Conservation (phyloP, 2,888 invertebrate species). For the Meiosimyza decipiens region DNA sequence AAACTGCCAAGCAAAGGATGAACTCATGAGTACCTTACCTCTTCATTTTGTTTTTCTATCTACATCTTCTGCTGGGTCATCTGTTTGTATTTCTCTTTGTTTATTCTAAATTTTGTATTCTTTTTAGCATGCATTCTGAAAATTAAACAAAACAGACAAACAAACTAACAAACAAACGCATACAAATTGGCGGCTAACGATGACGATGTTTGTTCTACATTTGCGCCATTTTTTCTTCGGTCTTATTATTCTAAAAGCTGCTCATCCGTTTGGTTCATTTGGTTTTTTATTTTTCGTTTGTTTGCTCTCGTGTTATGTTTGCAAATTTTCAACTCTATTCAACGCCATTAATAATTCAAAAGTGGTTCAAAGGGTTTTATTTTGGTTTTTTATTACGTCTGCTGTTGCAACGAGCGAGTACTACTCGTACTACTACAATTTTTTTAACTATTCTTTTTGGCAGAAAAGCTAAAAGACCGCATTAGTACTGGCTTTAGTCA, state of each 20-base stretch:
- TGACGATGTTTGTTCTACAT: slow-evolving; percentile 24
- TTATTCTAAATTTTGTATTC: not conserved
- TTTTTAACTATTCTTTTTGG: slow-evolving; percentile 22
- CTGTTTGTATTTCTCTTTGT: not conserved
- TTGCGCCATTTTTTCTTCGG: slow-evolving; percentile 12
- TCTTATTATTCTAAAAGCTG: not conserved
- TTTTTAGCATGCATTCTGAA: not conserved
- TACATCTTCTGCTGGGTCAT: not conserved
- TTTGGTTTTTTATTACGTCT: slow-evolving; percentile 30
- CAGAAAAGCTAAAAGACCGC: too few species aligned
- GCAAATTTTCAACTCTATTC: slow-evolving; percentile 27
- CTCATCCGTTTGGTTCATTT: not conserved
- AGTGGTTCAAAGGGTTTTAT: slow-evolving; percentile 36
- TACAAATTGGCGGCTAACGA: slow-evolving; percentile 31
- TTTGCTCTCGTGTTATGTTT: slow-evolving; percentile 25
- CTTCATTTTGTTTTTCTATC: slow-evolving; percentile 25
- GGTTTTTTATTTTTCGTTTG: not conserved
- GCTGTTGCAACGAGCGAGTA: not conserved
- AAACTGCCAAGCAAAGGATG: slow-evolving; percentile 8
- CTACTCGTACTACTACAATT: slow-evolving; percentile 22
- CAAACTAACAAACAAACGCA: not conserved
- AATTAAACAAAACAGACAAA: slow-evolving; percentile 1
- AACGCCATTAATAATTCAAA: slow-evolving; percentile 55
- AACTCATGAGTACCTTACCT: not conserved
- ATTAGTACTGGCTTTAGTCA: too few species aligned